Base-by-base conservation (phyloP, 2,113 vertebrate species). In the Polypterus senegalus region DNA sequence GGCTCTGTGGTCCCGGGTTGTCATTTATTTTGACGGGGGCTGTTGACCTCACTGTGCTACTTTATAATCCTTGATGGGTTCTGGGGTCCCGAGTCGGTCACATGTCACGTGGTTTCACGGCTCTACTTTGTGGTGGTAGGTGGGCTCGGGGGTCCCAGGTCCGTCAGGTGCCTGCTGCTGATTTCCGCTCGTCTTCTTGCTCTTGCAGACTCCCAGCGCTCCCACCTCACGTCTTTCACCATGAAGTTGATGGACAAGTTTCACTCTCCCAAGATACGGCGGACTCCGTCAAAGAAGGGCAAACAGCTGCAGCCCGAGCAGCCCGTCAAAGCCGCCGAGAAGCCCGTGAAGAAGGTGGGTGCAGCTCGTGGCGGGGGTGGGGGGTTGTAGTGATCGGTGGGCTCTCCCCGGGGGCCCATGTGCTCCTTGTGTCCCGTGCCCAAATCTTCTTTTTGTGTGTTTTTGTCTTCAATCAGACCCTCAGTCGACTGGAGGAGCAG, bases 181-280 rank as follows among this genome's bases (percentile, higher is more conserved):
- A 48, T 5, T 6, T 44, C 52, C 47, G 61, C 69, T n/a, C 61
- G 6, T 54, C 46, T 67, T 66, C 6, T 55, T 75, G 57, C 63
- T 70, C 76, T 58, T 74, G 73, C 70, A 98, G 96, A 97, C 77
- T 94, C 93, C 4, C 93, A 97, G 77, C 91, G 93, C 67, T 97
- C 96, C 69, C 96, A 98, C 73, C 91, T 97, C 70, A 90, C 93
- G 70, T 96, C 94, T 4, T 95, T 98, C 88, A 97, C 96, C 62
- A 97, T 97, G 93, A 98, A 97, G 78, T 76, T 98, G 71, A 98
- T 90, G 84, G 93, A 97, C 83, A 98, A 98, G 76, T 97, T 98
- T 83, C 93, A 97, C 72, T 97, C 96, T 3, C 96, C 94, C 67
- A 98, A 97, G 82, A 96, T 97, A 81, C 97, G 96, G 83, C 87